These are phyloP conservation scores for Riparia riparia DNA, from an alignment of 2,113 vertebrate species.

Conservation along the genomic window DNA sequence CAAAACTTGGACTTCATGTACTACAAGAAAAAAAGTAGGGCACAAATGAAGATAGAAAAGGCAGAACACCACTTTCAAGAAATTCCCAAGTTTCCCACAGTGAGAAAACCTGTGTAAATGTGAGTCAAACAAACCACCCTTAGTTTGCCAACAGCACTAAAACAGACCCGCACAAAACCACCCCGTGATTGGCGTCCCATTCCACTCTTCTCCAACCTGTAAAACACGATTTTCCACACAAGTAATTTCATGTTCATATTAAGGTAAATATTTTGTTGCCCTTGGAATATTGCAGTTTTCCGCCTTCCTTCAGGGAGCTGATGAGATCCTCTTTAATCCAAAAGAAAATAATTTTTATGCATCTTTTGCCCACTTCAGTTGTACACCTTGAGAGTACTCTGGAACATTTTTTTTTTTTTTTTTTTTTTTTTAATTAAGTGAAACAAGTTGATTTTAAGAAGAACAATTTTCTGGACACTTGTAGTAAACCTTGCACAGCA, in stretches of 20 bases:
- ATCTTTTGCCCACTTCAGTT: neutral
- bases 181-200: neutral
- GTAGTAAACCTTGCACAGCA: fast-evolving
- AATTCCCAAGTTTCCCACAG: neutral
- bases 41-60: neutral
- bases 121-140: neutral
- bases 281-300: neutral
- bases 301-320: neutral
- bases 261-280: neutral
- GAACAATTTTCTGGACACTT: neutral
- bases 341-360: neutral
- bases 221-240: neutral
- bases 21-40: neutral
- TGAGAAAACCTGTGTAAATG: neutral
- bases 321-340: neutral
- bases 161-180: neutral
- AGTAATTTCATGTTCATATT: neutral
- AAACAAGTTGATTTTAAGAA: neutral
- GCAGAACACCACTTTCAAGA: neutral
- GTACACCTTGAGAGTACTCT: neutral
- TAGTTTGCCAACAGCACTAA: neutral
- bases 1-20: neutral
- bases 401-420: neutral
- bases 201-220: neutral
- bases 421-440: neutral